These are phyloP conservation scores for Drosophila nasuta DNA, from an alignment of 1,140 invertebrate species.

Conservation along the genomic window DNA sequence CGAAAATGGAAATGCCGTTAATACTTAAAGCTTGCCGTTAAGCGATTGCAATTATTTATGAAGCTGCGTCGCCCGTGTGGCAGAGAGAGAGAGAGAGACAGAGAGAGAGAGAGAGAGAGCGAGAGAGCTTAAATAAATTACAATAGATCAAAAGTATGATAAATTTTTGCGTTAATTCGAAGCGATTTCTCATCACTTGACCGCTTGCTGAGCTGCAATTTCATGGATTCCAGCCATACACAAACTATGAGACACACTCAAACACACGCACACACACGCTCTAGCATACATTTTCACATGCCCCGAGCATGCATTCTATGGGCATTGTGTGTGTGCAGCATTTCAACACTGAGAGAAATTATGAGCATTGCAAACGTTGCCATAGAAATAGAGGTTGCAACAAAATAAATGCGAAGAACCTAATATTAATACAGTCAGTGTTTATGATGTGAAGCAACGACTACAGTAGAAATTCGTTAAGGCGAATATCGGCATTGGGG, in stretches of 20 bases:
- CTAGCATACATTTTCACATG: not conserved
- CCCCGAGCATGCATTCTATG: not conserved
- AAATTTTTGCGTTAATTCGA: conserved; percentile 42
- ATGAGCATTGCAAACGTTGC: no score
- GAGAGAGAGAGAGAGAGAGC: no score
- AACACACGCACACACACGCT: not conserved
- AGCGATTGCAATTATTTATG: conserved; percentile 39
- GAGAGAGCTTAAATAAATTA: conserved; percentile 34
- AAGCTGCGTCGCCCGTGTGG: not conserved
- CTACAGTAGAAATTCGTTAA: no score
- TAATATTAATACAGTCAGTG: no score
- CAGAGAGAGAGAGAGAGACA: no score
- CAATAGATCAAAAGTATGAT: conserved; percentile 46
- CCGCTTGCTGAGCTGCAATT: conserved; percentile 38
- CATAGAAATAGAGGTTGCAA: no score
- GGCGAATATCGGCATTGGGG: no score
- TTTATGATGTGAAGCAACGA: no score
- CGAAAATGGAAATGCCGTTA: conserved; percentile 20
- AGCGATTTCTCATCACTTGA: conserved; percentile 36
- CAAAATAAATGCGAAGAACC: no score
- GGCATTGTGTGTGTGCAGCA: not conserved
- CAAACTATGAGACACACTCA: not conserved
- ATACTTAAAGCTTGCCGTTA: conserved; percentile 34
- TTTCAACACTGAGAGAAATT: conserved; percentile 7
- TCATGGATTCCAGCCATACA: conserved; percentile 1